Base-by-base conservation (phyloP, 2,797 vertebrate species). In the Pteronotus mesoamericanus region DNA sequence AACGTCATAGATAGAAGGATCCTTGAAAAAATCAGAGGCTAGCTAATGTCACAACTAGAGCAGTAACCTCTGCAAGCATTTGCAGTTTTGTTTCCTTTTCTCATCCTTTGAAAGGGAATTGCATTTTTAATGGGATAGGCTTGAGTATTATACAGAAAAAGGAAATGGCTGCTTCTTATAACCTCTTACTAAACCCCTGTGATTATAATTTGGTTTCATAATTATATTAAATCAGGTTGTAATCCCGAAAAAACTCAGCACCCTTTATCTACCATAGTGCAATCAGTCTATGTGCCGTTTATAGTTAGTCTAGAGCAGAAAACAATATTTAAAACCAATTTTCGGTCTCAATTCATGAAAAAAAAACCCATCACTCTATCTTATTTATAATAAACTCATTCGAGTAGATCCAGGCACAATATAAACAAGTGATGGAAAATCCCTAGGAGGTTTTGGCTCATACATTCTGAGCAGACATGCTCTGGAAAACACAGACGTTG, bases 381-480 rank as follows among this genome's bases (percentile, higher is more conserved):
- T 89, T 97, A 97, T 95, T 97, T 97, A 95, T 97, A 95, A 97
- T 95, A 97, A 97, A 96, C 89, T 90, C 94, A 96, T 96, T 98
- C 6, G 0, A 91, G 80, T 93, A 96, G 89, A 96, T 97, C 95
- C 89, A 95, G 93, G 83, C 94, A 96, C 80, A 96, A 88, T 97
- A 97, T 95, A 97, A 97, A 97, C 94, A 98, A 97, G 94, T 92
- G 96, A 97, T 97, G 93, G 94, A 97, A 97, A 97, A 96, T 95
- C 95, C 93, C 94, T 97, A 79, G 93, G 95, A 96, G 93, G 80
- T 79, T 96, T 97, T 91, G 86, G 84, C 96, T 97, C 91, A 96
- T 96, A 93, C 83, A 95, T 96, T 96, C 84, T 59, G 93, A 96
- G 93, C 89, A 93, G 96, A 95, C 87, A 97, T 92, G 94, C 97